Evolutionary conservation across 2,113 vertebrate genomes (phyloP).

Genomic region (Emberiza fucata): DNA sequence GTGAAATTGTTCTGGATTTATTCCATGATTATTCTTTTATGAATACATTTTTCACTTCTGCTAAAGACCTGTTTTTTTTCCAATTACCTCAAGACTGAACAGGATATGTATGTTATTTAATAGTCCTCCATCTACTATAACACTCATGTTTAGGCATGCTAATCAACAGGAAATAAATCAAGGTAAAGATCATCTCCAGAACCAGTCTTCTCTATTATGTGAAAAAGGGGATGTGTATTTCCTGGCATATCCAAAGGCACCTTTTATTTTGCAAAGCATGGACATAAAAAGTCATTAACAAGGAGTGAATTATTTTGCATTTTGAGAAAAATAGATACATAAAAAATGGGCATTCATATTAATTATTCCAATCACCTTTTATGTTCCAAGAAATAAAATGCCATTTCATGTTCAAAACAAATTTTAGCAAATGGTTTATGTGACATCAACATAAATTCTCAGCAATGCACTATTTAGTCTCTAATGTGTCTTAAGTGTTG

Average conservation of each 20-base stretch:
- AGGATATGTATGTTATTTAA: background rate
- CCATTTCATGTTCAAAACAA: background rate
- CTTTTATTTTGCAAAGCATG: background rate
- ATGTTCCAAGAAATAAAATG: background rate
- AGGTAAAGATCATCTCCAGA: background rate
- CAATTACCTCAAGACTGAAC: background rate
- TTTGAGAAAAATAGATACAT: background rate
- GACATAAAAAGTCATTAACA: background rate
- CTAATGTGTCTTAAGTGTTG: background rate
- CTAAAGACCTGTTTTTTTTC: background rate
- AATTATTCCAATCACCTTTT: background rate
- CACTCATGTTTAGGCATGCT: background rate
- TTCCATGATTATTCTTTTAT: background rate
- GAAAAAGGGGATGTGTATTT: background rate
- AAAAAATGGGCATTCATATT: background rate
- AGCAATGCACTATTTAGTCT: background rate
- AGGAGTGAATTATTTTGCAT: background rate
- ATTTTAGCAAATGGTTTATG: background rate
- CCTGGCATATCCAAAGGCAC: background rate
- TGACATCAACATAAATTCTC: background rate
- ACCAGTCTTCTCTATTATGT: background rate
- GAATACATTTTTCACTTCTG: constrained; percentile 5
- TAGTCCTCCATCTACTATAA: background rate
- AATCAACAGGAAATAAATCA: background rate
- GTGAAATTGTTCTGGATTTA: background rate